phyloP scores from a whole-genome alignment of 2,113 vertebrate genomes.

The Callopanchax toddi region DNA sequence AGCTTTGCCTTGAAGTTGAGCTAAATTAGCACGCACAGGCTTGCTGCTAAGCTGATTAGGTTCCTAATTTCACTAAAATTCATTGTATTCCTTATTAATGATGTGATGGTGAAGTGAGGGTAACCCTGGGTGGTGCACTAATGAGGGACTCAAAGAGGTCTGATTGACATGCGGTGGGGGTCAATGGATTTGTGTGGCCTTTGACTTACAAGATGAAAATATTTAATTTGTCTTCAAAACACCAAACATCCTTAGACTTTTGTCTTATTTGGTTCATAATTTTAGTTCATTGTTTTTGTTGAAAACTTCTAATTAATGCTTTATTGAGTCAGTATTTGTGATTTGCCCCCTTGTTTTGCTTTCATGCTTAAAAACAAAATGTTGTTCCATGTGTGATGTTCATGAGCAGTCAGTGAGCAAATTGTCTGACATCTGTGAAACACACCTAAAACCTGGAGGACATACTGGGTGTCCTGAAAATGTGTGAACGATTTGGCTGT shows the following conservation, averaged over 20 bases:
- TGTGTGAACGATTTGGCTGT: slow-evolving; percentile 80
- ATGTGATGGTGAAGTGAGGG: slow-evolving; percentile 74
- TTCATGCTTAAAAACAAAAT: slow-evolving; percentile 17
- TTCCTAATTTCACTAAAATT: slow-evolving; percentile 77
- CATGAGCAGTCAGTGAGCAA: slow-evolving; percentile 58
- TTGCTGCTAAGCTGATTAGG: slow-evolving; percentile 78
- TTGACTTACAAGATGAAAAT: no score
- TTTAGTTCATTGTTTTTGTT: slow-evolving; percentile 57
- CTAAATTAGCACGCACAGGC: slow-evolving; percentile 82
- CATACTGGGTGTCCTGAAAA: slow-evolving; percentile 74
- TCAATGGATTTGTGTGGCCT: slow-evolving; percentile 42
- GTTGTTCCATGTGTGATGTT: slow-evolving; percentile 58
- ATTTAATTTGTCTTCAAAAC: no score
- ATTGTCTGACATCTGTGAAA: slow-evolving; percentile 77
- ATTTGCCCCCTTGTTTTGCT: background rate
- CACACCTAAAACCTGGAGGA: slow-evolving; percentile 67
- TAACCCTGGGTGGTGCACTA: slow-evolving; percentile 64
- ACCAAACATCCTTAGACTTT: no score
- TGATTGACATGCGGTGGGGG: slow-evolving; percentile 60
- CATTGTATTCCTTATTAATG: slow-evolving; percentile 82
- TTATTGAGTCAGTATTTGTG: no score
- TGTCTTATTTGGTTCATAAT: no score
- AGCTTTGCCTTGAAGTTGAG: slow-evolving; percentile 80
- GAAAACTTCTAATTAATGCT: slow-evolving; percentile 19
- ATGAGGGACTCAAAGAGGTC: slow-evolving; percentile 38